Percentiles rank a stretch among this genome's conserved stretches.
phyloP scores from a whole-genome alignment of 2,797 vertebrate genomes.

The Danionella dracula region DNA sequence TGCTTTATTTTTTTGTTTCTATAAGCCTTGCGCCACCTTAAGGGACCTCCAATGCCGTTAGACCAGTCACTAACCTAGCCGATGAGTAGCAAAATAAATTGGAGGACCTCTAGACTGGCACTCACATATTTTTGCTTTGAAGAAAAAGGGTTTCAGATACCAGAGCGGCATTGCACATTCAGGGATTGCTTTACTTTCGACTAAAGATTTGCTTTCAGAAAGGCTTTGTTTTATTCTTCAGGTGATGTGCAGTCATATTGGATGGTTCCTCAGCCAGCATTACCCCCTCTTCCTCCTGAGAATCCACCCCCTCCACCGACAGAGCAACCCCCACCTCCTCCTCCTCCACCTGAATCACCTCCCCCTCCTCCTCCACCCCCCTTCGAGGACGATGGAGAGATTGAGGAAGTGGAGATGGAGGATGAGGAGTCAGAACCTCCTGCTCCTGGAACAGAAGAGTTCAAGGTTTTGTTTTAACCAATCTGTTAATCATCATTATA shows the following conservation, averaged over 20 bases:
- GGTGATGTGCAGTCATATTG: conserved; percentile 53
- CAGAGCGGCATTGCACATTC: too few species aligned
- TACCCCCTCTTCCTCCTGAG: conserved; percentile 73
- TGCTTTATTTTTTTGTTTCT: too few species aligned
- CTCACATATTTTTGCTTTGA: too few species aligned
- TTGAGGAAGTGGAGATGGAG: conserved; percentile 97
- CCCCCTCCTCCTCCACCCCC: conserved; percentile 74
- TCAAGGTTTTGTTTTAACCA: conserved; percentile 72
- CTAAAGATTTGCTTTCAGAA: too few species aligned
- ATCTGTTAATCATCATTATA: too few species aligned
- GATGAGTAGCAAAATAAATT: too few species aligned
- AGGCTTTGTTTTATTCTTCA: not conserved
- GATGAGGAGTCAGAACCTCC: conserved; percentile 91
- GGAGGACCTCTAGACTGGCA: too few species aligned
- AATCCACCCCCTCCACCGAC: conserved; percentile 73
- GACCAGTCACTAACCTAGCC: too few species aligned
- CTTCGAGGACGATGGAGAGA: conserved; percentile 84
- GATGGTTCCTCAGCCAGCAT: conserved; percentile 58
- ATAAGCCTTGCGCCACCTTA: too few species aligned
- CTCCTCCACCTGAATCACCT: conserved; percentile 72
- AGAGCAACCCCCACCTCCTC: conserved; percentile 76
- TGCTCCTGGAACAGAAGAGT: conserved; percentile 90
- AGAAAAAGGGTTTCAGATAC: too few species aligned
- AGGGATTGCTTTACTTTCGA: too few species aligned
- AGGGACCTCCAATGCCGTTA: too few species aligned